Percentiles rank a stretch among this genome's conserved stretches.
Evolutionary conservation across 2,888 invertebrate genomes (phyloP).

Genomic region (Idaea aversata): DNA sequence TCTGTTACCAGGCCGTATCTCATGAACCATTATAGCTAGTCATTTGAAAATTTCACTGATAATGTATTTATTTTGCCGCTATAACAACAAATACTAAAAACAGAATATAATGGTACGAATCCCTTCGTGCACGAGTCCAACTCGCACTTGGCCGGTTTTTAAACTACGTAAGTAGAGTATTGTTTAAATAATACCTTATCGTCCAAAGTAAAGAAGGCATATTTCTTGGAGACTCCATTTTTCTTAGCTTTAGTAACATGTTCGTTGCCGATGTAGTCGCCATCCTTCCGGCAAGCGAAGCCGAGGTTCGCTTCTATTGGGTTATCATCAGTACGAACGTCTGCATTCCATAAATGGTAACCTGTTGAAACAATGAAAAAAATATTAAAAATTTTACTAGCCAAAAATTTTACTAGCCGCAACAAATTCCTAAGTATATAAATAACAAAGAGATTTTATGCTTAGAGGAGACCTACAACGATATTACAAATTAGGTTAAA

Average conservation of each 20-base stretch:
- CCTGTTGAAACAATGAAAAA: conserved; percentile 77
- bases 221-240: conserved; percentile 85
- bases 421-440: no score
- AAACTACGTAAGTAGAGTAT: no score
- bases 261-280: conserved; percentile 88
- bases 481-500: no score
- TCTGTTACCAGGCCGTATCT: no score
- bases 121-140: no score
- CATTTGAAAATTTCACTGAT: not conserved
- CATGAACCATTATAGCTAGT: no score
- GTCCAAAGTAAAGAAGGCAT: conserved; percentile 86
- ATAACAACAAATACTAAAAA: not conserved
- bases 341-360: conserved; percentile 92
- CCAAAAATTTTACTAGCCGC: no score
- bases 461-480: no score
- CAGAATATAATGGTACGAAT: not conserved
- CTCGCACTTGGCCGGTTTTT: no score
- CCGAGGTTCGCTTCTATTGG: conserved; percentile 92
- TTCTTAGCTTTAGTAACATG: conserved; percentile 83
- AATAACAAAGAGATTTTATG: no score
- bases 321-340: conserved; percentile 90
- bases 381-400: no score
- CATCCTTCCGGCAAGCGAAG: conserved; percentile 88
- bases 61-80: no score
- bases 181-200: conserved; percentile 81